Conservation (phyloP, 1,140 invertebrate species). For the Rhyacophila brunnea region DNA sequence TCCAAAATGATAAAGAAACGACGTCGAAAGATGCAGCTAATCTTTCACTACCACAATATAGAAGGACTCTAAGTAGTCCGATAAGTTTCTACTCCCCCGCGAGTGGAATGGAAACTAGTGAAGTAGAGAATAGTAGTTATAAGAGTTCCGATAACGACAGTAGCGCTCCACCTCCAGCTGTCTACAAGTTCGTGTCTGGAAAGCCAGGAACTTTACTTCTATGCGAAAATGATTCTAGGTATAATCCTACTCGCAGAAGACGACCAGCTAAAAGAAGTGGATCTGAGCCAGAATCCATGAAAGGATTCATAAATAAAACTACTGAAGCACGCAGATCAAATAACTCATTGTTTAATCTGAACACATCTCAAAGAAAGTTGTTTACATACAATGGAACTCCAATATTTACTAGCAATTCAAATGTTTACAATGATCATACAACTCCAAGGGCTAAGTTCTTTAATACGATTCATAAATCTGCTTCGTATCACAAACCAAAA, state of each 20-base stretch:
- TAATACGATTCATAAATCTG: slow-evolving; percentile 23
- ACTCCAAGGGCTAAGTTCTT: background rate
- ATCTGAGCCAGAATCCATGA: slow-evolving; percentile 7
- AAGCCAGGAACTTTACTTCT: slow-evolving; percentile 33
- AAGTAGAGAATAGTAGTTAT: slow-evolving; percentile 47
- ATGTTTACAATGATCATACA: background rate
- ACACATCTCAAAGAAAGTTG: slow-evolving; percentile 1
- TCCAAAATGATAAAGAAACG: slow-evolving; percentile 1
- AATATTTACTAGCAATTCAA: background rate
- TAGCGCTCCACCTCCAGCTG: slow-evolving; percentile 34
- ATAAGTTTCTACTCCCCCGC: slow-evolving; percentile 20
- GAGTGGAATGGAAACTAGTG: slow-evolving; percentile 38
- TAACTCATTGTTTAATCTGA: slow-evolving; percentile 1
- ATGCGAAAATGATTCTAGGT: slow-evolving; percentile 7
- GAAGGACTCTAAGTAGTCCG: slow-evolving; percentile 20
- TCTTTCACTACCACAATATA: slow-evolving; percentile 12
- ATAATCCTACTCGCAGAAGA: slow-evolving; percentile 20
- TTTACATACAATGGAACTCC: slow-evolving; percentile 21
- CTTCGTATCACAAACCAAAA: slow-evolving; percentile 21
- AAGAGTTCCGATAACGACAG: slow-evolving; percentile 56
- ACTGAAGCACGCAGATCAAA: slow-evolving; percentile 4
- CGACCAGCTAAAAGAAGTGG: slow-evolving; percentile 15
- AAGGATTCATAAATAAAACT: slow-evolving; percentile 5
- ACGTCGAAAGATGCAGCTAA: background rate
- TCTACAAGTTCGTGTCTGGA: slow-evolving; percentile 21